Conservation (phyloP, 1,140 invertebrate genomes). For the Drosophila setifemur region DNA sequence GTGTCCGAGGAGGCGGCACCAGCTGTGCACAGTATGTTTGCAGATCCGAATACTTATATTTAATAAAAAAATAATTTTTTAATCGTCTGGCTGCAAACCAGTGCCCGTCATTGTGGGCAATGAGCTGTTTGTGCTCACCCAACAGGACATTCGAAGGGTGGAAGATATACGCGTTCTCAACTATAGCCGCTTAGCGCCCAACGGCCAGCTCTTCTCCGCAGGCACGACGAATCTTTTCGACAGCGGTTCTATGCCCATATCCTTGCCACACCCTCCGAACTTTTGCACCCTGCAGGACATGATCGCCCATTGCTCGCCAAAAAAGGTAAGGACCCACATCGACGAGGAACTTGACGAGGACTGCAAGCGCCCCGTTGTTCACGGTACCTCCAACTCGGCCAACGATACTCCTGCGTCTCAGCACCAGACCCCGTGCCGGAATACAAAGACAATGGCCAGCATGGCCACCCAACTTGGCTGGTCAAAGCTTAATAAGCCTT, state of each 20-base stretch:
- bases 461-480: constrained; percentile 36
- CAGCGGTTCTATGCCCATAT: not conserved
- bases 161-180: constrained; percentile 52
- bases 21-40: constrained; percentile 38
- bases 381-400: too few relatives aligned
- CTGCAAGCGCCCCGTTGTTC: not conserved
- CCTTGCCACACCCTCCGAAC: not conserved
- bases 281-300: not conserved
- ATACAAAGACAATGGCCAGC: not conserved
- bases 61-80: not conserved
- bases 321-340: not conserved
- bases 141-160: constrained; percentile 61
- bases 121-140: constrained; percentile 48
- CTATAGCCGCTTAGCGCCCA: constrained; percentile 25
- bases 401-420: not conserved
- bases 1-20: constrained; percentile 56
- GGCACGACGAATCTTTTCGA: not conserved
- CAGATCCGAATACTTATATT: not conserved
- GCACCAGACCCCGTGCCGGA: too few relatives aligned
- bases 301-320: not conserved
- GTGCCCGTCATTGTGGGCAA: constrained; percentile 59
- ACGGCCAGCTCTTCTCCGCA: not conserved
- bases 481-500: constrained; percentile 1
- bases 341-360: not conserved
- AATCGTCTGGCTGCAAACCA: not conserved